These are phyloP conservation scores for Xyrichtys novacula DNA, from an alignment of 2,797 vertebrate species.

Conservation along the genomic window DNA sequence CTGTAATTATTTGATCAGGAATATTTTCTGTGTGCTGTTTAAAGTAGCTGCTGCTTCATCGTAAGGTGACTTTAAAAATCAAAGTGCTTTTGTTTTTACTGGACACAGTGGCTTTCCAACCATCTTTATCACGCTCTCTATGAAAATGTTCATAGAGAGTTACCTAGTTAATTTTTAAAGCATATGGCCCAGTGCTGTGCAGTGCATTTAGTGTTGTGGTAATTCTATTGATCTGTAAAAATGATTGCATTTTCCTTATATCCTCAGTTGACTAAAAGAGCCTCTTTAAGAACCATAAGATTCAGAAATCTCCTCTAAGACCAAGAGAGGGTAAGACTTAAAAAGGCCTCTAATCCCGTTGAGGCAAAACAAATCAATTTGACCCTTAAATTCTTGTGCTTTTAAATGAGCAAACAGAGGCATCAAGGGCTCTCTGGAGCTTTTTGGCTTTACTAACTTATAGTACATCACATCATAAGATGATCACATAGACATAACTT, in stretches of 20 bases:
- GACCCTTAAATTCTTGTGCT: not conserved
- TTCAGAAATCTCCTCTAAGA: conserved; percentile 1
- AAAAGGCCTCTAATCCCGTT: not conserved
- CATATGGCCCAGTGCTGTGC: not conserved
- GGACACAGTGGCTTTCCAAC: no score
- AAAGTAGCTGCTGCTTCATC: no score
- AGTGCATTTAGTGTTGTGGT: not conserved
- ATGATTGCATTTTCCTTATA: not conserved
- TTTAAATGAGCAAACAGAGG: conserved; percentile 1
- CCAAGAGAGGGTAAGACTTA: not conserved
- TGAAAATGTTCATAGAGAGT: not conserved
- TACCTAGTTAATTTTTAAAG: not conserved
- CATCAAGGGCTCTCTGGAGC: not conserved
- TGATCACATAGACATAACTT: not conserved
- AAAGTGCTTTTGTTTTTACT: no score
- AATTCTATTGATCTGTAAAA: not conserved
- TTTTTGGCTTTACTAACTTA: conserved; percentile 23
- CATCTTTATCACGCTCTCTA: not conserved
- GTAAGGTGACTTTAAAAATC: no score
- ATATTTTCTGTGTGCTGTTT: no score
- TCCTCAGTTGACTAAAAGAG: not conserved
- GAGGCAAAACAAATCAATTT: not conserved
- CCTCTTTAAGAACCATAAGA: not conserved
- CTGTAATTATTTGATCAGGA: no score
- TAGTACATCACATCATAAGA: conserved; percentile 1